Percentiles rank a stretch among this genome's conserved stretches.
These are phyloP conservation scores for Lagopus muta DNA, from an alignment of 2,113 vertebrate species.

Conservation along the genomic window DNA sequence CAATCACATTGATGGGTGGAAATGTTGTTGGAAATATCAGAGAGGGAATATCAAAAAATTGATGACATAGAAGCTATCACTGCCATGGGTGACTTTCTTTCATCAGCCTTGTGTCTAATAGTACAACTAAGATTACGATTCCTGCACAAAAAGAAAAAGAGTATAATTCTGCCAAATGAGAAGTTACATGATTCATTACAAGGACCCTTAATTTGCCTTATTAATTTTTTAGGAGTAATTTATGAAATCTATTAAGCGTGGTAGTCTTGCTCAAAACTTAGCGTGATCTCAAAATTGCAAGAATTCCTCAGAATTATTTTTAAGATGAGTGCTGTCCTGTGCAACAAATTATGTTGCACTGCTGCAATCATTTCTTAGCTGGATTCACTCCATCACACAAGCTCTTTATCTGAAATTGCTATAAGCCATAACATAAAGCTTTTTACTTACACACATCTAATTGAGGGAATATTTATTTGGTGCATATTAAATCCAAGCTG, in stretches of 20 bases:
- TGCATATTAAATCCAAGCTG: constrained; percentile 71
- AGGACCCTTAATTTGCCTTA: constrained; percentile 68
- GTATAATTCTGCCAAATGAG: constrained; percentile 37
- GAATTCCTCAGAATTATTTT: constrained; percentile 75
- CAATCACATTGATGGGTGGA: not conserved
- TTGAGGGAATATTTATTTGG: constrained; percentile 84
- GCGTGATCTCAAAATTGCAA: constrained; percentile 50
- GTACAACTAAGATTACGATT: not conserved
- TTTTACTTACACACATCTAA: constrained; percentile 79
- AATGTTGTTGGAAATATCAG: constrained; percentile 6
- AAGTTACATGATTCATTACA: constrained; percentile 56
- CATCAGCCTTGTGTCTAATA: not conserved
- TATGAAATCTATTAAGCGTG: constrained; percentile 52
- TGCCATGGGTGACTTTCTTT: not conserved
- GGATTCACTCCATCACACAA: constrained; percentile 82
- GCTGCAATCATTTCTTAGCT: constrained; percentile 81
- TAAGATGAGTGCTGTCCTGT: constrained; percentile 77
- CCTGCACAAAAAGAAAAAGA: not conserved
- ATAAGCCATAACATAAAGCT: constrained; percentile 75
- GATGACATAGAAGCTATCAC: not conserved
- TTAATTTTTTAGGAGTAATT: constrained; percentile 57
- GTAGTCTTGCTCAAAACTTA: constrained; percentile 37
- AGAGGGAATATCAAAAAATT: not conserved
- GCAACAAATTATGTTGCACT: constrained; percentile 70
- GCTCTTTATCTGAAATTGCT: constrained; percentile 85